Conservation (phyloP, 2,113 vertebrate species). For the Argyrosomus japonicus region DNA sequence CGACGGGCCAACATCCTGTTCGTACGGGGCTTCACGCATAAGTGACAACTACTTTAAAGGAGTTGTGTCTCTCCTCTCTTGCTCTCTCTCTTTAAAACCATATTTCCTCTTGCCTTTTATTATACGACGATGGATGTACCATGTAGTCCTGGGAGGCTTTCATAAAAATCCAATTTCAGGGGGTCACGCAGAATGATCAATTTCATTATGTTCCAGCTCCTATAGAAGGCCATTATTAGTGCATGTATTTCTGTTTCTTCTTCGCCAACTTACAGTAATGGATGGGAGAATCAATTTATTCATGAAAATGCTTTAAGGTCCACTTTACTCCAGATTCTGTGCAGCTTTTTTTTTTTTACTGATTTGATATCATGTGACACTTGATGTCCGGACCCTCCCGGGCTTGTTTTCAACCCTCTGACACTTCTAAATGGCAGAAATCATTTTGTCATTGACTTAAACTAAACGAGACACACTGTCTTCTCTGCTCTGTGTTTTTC, state of each 20-base stretch:
- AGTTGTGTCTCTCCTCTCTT: constrained; percentile 16
- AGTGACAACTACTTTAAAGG: constrained; percentile 39
- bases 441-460: constrained; percentile 39
- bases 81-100: neutral
- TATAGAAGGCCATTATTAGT: constrained; percentile 56
- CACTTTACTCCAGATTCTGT: neutral
- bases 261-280: constrained; percentile 39
- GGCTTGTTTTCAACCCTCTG: constrained; percentile 18
- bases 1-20: constrained; percentile 1
- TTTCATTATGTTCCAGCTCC: constrained; percentile 68
- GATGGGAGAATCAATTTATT: constrained; percentile 43
- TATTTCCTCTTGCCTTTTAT: constrained; percentile 29
- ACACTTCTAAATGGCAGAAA: constrained; percentile 30
- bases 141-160: constrained; percentile 54
- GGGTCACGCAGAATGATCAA: constrained; percentile 72
- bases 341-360: constrained; percentile 9
- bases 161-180: constrained; percentile 72
- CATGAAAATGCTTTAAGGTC: constrained; percentile 37
- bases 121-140: constrained; percentile 29
- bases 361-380: constrained; percentile 45
- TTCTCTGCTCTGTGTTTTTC: neutral
- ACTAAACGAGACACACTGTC: constrained; percentile 28
- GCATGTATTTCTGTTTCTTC: constrained; percentile 56
- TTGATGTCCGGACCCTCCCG: neutral
- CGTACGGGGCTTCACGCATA: constrained; percentile 18